Evolutionary conservation across 1,140 invertebrate genomes (phyloP).

Genomic region (Leptopilina boulardi): DNA sequence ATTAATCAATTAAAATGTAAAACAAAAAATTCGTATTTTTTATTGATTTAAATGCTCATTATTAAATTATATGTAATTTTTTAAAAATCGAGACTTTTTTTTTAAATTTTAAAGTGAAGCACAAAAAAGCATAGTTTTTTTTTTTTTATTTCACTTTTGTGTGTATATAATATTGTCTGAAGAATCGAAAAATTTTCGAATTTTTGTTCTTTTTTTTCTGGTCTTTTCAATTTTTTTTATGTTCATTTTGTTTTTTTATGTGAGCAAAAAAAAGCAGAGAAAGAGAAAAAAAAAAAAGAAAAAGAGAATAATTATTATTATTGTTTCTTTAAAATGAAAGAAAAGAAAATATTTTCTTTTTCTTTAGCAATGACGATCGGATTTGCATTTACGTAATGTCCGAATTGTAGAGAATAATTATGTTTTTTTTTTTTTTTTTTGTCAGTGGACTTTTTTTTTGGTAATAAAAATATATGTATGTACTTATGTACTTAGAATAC

Average conservation of each 20-base stretch:
- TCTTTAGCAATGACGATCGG: constrained; percentile 8
- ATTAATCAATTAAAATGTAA: background rate
- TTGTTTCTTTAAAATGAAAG: background rate
- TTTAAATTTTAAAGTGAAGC: background rate
- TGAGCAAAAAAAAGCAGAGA: background rate
- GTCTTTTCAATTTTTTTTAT: background rate
- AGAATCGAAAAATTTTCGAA: too few species aligned
- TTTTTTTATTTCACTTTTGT: background rate
- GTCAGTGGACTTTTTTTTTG: constrained; percentile 12
- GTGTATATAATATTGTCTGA: background rate
- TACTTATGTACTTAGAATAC: constrained; percentile 25
- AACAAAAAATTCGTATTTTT: background rate
- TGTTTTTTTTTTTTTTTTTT: background rate
- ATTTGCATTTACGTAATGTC: background rate
- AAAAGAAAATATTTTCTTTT: background rate
- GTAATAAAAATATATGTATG: background rate
- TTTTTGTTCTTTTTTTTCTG: constrained; percentile 13
- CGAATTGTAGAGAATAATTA: background rate
- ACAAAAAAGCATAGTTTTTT: background rate
- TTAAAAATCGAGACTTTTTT: background rate
- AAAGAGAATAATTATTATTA: background rate
- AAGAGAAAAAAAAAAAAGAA: background rate
- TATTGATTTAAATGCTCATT: too few species aligned
- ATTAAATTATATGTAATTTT: background rate
- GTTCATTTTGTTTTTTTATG: background rate